Percentiles rank a stretch among this genome's conserved stretches.
Conservation (phyloP, 1,140 invertebrate species). For the Diachasma alloeum region DNA sequence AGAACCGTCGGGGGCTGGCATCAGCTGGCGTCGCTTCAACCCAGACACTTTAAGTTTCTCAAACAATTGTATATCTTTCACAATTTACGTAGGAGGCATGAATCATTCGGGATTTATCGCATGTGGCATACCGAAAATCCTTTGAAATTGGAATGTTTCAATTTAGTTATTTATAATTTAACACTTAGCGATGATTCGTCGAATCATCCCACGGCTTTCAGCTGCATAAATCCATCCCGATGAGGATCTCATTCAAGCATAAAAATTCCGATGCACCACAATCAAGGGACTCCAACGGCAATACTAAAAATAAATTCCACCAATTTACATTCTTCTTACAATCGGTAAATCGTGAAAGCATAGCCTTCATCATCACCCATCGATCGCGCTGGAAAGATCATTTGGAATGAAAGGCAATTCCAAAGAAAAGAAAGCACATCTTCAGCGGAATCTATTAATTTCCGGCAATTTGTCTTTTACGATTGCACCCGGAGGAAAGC, state of each 20-base stretch:
- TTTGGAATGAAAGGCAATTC: not conserved
- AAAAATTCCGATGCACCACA: not conserved
- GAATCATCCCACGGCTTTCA: not conserved
- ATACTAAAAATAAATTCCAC: not conserved
- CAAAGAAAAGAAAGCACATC: slow-evolving; percentile 3
- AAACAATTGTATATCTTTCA: too few relatives aligned
- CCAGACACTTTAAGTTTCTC: too few relatives aligned
- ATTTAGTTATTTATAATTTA: too few relatives aligned
- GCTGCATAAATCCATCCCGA: not conserved
- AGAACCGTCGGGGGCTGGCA: too few relatives aligned
- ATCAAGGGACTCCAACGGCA: too few relatives aligned
- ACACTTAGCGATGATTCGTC: too few relatives aligned
- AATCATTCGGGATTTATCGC: too few relatives aligned
- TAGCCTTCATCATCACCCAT: not conserved
- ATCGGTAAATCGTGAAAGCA: not conserved
- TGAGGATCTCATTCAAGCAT: not conserved
- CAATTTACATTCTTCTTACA: not conserved
- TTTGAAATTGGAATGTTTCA: too few relatives aligned
- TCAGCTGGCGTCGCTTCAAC: too few relatives aligned
- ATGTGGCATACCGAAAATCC: too few relatives aligned
- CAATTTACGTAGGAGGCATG: too few relatives aligned
- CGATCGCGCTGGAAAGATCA: not conserved
- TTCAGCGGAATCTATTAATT: slow-evolving; percentile 13
- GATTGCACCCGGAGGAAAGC: slow-evolving; percentile 1
- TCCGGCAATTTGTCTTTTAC: slow-evolving; percentile 14